Evolutionary conservation across 2,113 vertebrate species (phyloP).

Genomic region (Pholis gunnellus): DNA sequence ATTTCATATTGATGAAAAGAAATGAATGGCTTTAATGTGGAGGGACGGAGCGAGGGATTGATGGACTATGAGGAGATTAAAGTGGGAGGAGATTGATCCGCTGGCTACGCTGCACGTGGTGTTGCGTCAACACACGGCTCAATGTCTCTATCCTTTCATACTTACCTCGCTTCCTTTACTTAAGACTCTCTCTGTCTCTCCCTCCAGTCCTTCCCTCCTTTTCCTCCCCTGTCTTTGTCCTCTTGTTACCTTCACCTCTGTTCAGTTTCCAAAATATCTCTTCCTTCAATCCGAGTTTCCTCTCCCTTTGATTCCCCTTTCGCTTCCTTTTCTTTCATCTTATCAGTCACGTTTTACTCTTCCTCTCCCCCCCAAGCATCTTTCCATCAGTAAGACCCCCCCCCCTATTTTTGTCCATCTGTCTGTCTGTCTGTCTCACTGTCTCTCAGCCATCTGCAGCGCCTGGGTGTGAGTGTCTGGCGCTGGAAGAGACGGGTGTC

Average conservation of each 20-base stretch:
- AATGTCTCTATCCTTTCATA: constrained; percentile 58
- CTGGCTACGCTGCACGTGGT: constrained; percentile 52
- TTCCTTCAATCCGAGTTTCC: background rate
- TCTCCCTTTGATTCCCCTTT: constrained; percentile 1
- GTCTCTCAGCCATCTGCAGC: constrained; percentile 49
- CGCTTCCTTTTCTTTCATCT: constrained; percentile 1
- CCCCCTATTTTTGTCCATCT: background rate
- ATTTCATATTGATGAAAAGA: constrained; percentile 65
- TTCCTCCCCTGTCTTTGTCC: background rate
- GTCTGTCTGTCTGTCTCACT: constrained; percentile 6
- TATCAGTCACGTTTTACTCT: background rate
- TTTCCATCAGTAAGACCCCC: background rate
- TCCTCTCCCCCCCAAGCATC: background rate
- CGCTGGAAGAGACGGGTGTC: constrained; percentile 49
- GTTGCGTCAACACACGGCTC: constrained; percentile 63
- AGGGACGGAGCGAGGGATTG: constrained; percentile 47
- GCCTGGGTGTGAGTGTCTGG: constrained; percentile 58
- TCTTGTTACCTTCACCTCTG: background rate
- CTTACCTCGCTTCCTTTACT: constrained; percentile 39
- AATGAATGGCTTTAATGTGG: constrained; percentile 60
- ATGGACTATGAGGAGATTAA: constrained; percentile 72
- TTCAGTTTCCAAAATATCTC: background rate
- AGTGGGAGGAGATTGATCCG: constrained; percentile 64
- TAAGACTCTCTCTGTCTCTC: constrained; percentile 11
- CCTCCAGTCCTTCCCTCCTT: background rate